Percentiles rank a stretch among this genome's conserved stretches.
Evolutionary conservation across 2,888 invertebrate species (phyloP).

Genomic region (Drosophila glabriapex): DNA sequence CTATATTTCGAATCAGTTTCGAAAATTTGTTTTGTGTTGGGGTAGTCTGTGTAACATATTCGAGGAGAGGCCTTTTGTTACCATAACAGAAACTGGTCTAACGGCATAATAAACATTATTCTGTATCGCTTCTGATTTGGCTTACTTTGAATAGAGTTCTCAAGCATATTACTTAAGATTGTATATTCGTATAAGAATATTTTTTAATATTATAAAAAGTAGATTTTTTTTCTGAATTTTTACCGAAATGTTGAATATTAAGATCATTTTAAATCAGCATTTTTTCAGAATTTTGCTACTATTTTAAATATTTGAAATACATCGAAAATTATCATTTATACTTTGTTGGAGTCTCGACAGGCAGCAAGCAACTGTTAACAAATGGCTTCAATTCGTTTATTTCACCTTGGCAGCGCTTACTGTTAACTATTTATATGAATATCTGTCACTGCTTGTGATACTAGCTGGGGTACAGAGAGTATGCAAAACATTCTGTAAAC

Average conservation of each 20-base stretch:
- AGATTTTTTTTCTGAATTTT: not conserved
- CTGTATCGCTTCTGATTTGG: not conserved
- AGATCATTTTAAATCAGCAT: not conserved
- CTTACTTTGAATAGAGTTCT: not conserved
- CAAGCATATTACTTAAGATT: not conserved
- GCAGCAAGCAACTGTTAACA: not conserved
- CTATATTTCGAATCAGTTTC: not conserved
- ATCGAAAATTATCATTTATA: not conserved
- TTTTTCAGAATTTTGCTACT: not conserved
- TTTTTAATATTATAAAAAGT: not conserved
- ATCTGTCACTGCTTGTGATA: no score
- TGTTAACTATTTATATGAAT: not conserved
- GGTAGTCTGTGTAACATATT: not conserved
- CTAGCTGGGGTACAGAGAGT: not conserved
- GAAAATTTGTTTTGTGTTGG: not conserved
- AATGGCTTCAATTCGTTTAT: not conserved
- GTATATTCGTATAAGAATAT: not conserved
- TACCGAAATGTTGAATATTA: not conserved
- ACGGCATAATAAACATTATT: not conserved
- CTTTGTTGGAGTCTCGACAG: not conserved
- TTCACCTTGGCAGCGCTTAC: not conserved
- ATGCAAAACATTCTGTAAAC: not conserved
- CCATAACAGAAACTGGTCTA: not conserved
- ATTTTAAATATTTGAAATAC: not conserved
- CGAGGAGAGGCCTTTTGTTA: not conserved